Evolutionary conservation across 2,888 invertebrate species (phyloP).

Genomic region (Acanthosepion lycidas): DNA sequence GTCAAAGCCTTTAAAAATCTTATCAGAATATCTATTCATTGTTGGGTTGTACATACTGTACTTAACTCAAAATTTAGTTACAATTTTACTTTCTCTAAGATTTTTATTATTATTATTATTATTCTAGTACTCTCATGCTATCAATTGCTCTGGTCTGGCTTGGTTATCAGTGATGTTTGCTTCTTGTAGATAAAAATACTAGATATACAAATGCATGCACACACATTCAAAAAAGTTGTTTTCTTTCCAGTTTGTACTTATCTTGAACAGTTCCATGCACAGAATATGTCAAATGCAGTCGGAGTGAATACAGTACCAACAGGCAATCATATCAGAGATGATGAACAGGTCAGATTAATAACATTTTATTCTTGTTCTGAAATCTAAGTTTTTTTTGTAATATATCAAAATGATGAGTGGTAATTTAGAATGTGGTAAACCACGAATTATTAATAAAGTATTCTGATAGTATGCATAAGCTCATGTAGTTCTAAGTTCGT

Average conservation of each 20-base stretch:
- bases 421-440: neutral
- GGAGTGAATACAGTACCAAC: slow-evolving; percentile 79
- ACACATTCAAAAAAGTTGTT: too few species aligned
- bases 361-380: neutral
- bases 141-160: neutral
- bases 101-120: neutral
- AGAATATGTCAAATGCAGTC: slow-evolving; percentile 74
- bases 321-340: slow-evolving; percentile 85
- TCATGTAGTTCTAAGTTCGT: neutral
- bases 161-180: neutral
- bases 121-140: too few species aligned
- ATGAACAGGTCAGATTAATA: slow-evolving; percentile 76
- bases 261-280: slow-evolving; percentile 78
- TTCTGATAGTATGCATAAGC: too few species aligned
- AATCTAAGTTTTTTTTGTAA: neutral
- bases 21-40: neutral
- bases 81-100: too few species aligned
- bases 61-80: too few species aligned
- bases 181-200: neutral
- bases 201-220: neutral
- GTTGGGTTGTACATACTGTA: too few species aligned
- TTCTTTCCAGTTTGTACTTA: slow-evolving; percentile 83
- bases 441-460: neutral
- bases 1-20: too few species aligned
- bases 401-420: neutral